phyloP scores from a whole-genome alignment of 2,888 invertebrate genomes.

The Cerastoderma edule region DNA sequence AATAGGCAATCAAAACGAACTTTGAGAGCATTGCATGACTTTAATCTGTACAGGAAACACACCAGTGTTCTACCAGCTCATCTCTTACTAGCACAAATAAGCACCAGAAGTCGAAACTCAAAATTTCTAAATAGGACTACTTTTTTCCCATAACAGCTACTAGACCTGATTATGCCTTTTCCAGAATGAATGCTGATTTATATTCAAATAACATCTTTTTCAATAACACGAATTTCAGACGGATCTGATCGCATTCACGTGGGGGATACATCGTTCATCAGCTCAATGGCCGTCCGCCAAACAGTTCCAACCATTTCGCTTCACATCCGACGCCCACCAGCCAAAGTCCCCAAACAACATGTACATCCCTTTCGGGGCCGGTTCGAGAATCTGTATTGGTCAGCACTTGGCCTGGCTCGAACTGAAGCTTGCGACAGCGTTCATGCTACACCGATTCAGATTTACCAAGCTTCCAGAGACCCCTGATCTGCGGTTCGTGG shows the following conservation, averaged over 20 bases:
- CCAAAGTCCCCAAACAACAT: constrained; percentile 33
- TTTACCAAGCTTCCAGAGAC: constrained; percentile 58
- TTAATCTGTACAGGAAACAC: too few species aligned
- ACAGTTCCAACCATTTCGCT: constrained; percentile 64
- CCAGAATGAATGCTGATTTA: too few species aligned
- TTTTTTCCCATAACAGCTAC: too few species aligned
- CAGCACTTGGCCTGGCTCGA: constrained; percentile 70
- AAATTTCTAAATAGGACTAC: too few species aligned
- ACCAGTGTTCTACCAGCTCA: too few species aligned
- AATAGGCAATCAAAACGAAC: too few species aligned
- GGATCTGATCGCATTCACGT: constrained; percentile 67
- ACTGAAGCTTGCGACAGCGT: constrained; percentile 63
- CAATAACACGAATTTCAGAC: too few species aligned
- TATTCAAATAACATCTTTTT: too few species aligned
- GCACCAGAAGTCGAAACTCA: too few species aligned
- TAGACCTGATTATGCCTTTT: too few species aligned
- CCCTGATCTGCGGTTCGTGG: constrained; percentile 62
- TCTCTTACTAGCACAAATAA: too few species aligned
- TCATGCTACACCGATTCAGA: constrained; percentile 59
- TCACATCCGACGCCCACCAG: constrained; percentile 38
- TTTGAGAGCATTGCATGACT: too few species aligned
- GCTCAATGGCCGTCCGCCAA: constrained; percentile 58
- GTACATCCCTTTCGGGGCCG: constrained; percentile 72
- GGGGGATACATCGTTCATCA: constrained; percentile 70
- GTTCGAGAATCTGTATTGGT: constrained; percentile 70